Evolutionary conservation across 2,113 vertebrate genomes (phyloP).

Genomic region (Amphiprion ocellaris): DNA sequence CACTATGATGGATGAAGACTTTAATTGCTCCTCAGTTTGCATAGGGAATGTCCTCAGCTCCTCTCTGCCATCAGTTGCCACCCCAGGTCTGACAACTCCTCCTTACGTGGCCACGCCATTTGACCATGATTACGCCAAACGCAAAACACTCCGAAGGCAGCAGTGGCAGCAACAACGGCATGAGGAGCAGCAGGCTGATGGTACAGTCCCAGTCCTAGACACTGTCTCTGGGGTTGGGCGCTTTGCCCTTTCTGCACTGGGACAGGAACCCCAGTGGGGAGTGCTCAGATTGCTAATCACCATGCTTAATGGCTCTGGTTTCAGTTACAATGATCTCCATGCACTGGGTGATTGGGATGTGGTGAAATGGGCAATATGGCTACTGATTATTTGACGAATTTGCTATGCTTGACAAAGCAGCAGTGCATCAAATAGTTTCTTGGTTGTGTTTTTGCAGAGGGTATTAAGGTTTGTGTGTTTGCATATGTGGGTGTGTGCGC

Average conservation of each 20-base stretch:
- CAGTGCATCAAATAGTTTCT: conserved; percentile 6
- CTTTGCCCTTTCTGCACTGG: conserved; percentile 73
- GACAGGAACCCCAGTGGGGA: conserved; percentile 72
- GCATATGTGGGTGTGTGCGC: background rate
- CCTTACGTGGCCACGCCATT: conserved; percentile 98
- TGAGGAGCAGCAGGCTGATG: conserved; percentile 94
- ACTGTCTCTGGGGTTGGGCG: conserved; percentile 84
- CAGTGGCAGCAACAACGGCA: conserved; percentile 84
- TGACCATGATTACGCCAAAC: conserved; percentile 99
- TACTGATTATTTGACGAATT: conserved; percentile 77
- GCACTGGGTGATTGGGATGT: conserved; percentile 89
- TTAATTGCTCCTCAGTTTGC: conserved; percentile 90
- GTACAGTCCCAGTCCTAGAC: conserved; percentile 98
- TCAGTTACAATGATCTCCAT: conserved; percentile 75
- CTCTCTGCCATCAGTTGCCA: conserved; percentile 90
- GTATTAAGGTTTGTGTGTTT: conserved; percentile 20
- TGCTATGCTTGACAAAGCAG: conserved; percentile 30
- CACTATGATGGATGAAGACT: conserved; percentile 92
- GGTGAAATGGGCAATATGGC: conserved; percentile 96
- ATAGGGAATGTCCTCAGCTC: conserved; percentile 81
- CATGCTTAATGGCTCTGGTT: conserved; percentile 77
- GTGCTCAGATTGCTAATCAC: conserved; percentile 73
- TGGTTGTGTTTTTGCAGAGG: conserved; percentile 29
- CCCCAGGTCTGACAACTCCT: conserved; percentile 99
- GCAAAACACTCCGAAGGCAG: conserved; percentile 96